Base-by-base conservation (phyloP, 2,888 invertebrate species). In the Lithophane socia region DNA sequence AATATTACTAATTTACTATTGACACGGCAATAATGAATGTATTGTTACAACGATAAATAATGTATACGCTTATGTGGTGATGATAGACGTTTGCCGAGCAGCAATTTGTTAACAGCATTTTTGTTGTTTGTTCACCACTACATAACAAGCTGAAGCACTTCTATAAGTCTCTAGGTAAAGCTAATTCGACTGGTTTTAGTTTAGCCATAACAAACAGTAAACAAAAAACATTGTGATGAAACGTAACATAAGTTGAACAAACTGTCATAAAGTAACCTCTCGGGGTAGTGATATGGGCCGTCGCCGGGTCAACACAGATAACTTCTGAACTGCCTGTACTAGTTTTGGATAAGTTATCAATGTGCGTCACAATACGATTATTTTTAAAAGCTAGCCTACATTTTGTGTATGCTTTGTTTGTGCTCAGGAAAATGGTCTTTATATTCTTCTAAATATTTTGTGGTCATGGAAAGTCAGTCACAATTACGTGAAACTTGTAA, bases 281-380 rank as follows among this genome's bases (percentile, higher is more conserved):
- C 84, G 90, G 92, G 90, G 91, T 91, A 90, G 87, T 90, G 89
- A 90, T 95, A 95, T 95, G 95, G 84, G 71, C 71, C 82, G 85
- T 78, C 86, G 84, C 73, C 88, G 87, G 94, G 94, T 94, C 94
- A 93, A 80, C 72, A 77, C 93, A 95, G 96, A 96, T 96, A 95
- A 92, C 94, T 91, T 91, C 86, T 94, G 94, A 94, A 91, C 94
- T 88, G 81, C 73, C 89, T 94, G 95, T 93, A 94, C 95, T 94
- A 95, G 91, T 95, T 96, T 95, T 88, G 94, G 93, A 94, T 94
- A 94, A 92, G 82, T 93, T 95, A 95, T 95, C 95, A 92, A 95
- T 92, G 93, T 95, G 94, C 96, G 96, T 96, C 96, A 96, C 92
- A 86, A 80, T 79, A 83, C 83, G 83, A 82, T 77, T 68, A 91